Base-by-base conservation (phyloP, 2,113 vertebrate genomes). In the Anarrhichthys ocellatus region DNA sequence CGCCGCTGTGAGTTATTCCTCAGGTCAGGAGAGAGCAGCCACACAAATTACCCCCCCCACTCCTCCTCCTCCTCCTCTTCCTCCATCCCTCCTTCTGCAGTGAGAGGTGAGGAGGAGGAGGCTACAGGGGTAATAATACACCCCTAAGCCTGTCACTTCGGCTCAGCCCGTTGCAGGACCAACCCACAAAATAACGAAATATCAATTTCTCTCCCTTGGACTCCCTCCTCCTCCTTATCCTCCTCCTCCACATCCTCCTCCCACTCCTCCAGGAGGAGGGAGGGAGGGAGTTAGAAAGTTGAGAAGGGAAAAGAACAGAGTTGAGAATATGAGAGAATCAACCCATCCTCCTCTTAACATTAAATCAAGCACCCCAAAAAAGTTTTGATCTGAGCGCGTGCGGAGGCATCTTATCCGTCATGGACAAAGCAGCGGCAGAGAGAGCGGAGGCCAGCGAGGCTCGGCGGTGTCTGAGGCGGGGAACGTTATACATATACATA, bases 11-110 rank as follows among this genome's bases (percentile, higher is more conserved):
- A 89, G 84, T 89, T 89, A 87, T 89, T 87, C 78, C 75, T 89
- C 78, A 61, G 88, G 88, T 89, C 88, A 87, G 76, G 65, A 66
- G 85, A 76, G 81, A 89, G 84, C 87, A 89, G 87, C 70, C 84
- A 84, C 84, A 87, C 84, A 87, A 87, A 84, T 84, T 87, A 84
- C 73, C 74, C 81, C 65, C 67, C 52, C 4, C 9, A 27, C 27
- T n/a, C 46, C 48, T 14, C 42, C 13, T 4, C 36, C 20, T 9
- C 48, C 46, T 76, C 78, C 81, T 59, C 68, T 68, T n/a, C 63
- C 52, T 46, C 40, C 54, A 6, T 32, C 46, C 24, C 38, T 9
- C 74, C 17, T 58, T 58, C 71, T 85, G 87, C 79, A 61, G 83
- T 56, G 44, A 32, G 68, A 77, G 48, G 52, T 18, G 61, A 75